Percentiles rank a stretch among this genome's conserved stretches.
Conservation (phyloP, 2,888 invertebrate genomes). For the Acrobasis consociella region DNA sequence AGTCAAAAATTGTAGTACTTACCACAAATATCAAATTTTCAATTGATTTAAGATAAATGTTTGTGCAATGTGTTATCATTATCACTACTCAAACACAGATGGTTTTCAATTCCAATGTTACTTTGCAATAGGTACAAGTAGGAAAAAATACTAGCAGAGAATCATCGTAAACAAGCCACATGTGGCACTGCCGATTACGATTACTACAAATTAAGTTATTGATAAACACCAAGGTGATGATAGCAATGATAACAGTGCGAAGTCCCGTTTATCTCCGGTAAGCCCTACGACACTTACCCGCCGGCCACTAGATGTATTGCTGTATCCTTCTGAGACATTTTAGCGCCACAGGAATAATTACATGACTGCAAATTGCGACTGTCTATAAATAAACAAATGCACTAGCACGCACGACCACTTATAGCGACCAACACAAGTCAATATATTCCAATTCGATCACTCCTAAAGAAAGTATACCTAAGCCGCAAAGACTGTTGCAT, state of each 20-base stretch:
- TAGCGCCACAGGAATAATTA: conserved; percentile 72
- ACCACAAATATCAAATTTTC: not conserved
- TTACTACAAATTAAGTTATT: conserved; percentile 28
- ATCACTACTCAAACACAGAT: conserved; percentile 11
- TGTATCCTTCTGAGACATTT: conserved; percentile 92
- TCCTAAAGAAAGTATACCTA: conserved; percentile 8
- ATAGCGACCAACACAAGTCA: conserved; percentile 37
- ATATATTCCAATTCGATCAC: conserved; percentile 1
- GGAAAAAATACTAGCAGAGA: conserved; percentile 34
- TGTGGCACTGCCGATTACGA: conserved; percentile 47
- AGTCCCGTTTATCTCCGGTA: conserved; percentile 25
- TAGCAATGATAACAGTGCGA: conserved; percentile 37
- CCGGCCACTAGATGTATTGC: conserved; percentile 97
- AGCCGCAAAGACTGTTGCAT: conserved; percentile 22
- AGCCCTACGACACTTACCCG: conserved; percentile 88
- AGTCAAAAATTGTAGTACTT: too few species aligned
- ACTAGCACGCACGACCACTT: conserved; percentile 56
- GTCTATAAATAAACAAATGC: conserved; percentile 83
- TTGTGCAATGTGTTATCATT: conserved; percentile 3
- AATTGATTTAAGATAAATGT: not conserved
- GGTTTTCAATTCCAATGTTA: not conserved
- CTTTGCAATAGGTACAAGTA: conserved; percentile 6
- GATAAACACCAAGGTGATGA: conserved; percentile 39
- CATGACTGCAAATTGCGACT: conserved; percentile 78
- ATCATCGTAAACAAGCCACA: conserved; percentile 58